These are phyloP conservation scores for Lepidocyrtinus sp. DNA, from an alignment of 2,888 invertebrate genomes.

Conservation along the genomic window DNA sequence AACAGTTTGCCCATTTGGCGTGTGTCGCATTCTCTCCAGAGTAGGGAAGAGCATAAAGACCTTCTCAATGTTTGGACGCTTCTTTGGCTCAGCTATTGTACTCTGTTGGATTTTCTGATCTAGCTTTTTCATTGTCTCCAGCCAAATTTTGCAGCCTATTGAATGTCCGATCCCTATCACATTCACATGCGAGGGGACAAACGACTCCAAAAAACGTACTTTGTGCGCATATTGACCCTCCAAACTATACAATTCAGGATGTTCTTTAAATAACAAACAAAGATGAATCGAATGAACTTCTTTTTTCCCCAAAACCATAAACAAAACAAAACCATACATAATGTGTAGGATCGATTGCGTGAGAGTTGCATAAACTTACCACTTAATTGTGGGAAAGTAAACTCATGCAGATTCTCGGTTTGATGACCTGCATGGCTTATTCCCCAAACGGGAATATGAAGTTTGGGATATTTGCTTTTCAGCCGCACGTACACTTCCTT, in stretches of 20 bases:
- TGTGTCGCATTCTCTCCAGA: slow-evolving; percentile 84
- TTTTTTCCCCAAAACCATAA: too few species aligned
- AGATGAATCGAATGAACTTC: neutral
- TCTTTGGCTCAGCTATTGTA: slow-evolving; percentile 72
- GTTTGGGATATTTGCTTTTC: slow-evolving; percentile 69
- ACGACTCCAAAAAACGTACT: slow-evolving; percentile 82
- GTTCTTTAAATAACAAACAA: slow-evolving; percentile 70
- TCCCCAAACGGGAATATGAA: slow-evolving; percentile 83
- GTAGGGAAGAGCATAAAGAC: slow-evolving; percentile 89
- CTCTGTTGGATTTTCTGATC: slow-evolving; percentile 58
- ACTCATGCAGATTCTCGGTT: slow-evolving; percentile 50
- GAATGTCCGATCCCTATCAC: slow-evolving; percentile 92
- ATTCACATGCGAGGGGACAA: slow-evolving; percentile 81
- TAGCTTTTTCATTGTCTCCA: slow-evolving; percentile 79
- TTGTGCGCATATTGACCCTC: slow-evolving; percentile 87
- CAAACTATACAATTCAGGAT: slow-evolving; percentile 80
- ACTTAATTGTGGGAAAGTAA: slow-evolving; percentile 45
- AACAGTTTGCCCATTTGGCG: slow-evolving; percentile 82
- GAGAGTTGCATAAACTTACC: neutral
- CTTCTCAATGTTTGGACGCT: slow-evolving; percentile 76
- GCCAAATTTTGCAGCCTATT: slow-evolving; percentile 87
- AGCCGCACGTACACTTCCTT: slow-evolving; percentile 78
- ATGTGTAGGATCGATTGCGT: neutral
- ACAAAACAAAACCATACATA: neutral
- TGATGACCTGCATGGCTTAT: slow-evolving; percentile 90